These are phyloP conservation scores for Rhamnusium bicolor DNA, from an alignment of 2,888 invertebrate genomes.

Conservation along the genomic window DNA sequence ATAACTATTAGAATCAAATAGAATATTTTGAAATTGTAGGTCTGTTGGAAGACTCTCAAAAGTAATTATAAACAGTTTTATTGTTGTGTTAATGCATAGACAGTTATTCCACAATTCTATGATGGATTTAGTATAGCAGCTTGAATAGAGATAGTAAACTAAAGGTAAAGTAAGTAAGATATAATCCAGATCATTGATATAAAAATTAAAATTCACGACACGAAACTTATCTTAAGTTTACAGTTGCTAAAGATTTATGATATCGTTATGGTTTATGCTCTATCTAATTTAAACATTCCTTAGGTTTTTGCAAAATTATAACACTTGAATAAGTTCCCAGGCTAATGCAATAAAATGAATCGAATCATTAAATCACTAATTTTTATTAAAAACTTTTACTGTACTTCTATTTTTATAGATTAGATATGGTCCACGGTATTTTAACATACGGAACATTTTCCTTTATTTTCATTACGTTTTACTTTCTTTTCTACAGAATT, in stretches of 20 bases:
- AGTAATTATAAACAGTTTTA: slow-evolving; percentile 3
- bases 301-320: slow-evolving; percentile 27
- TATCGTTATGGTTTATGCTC: slow-evolving; percentile 50
- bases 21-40: background rate
- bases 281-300: slow-evolving; percentile 39
- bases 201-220: slow-evolving; percentile 11
- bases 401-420: background rate
- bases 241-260: slow-evolving; percentile 47
- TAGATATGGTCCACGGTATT: background rate
- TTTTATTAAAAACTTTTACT: slow-evolving; percentile 16
- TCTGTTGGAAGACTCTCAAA: background rate
- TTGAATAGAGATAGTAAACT: background rate
- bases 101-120: background rate
- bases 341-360: slow-evolving; percentile 7
- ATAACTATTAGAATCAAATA: background rate
- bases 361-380: slow-evolving; percentile 22
- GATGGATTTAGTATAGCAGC: background rate
- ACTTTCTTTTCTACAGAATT: too few species aligned
- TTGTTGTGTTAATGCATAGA: background rate
- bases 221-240: slow-evolving; percentile 44
- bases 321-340: slow-evolving; percentile 19
- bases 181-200: background rate
- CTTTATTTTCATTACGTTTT: too few species aligned
- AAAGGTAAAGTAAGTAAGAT: background rate
- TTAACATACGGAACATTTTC: too few species aligned